Conservation (phyloP, 2,797 vertebrate genomes). For the Champsocephalus gunnari region DNA sequence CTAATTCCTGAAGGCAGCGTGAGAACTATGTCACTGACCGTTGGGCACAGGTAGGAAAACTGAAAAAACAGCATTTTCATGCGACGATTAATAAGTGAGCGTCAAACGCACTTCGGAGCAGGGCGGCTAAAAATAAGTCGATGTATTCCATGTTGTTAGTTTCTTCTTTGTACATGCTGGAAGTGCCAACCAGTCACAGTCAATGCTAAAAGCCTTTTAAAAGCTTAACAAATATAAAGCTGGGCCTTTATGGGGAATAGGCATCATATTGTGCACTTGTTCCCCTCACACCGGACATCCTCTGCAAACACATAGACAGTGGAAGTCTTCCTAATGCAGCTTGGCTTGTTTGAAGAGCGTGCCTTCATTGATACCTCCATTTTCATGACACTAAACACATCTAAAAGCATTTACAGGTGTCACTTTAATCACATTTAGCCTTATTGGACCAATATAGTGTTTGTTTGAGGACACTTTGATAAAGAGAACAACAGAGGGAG, state of each 20-base stretch:
- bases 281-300: constrained; percentile 76
- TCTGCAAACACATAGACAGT: constrained; percentile 81
- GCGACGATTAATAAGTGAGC: background rate
- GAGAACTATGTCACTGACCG: background rate
- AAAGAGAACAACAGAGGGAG: background rate
- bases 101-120: background rate
- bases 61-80: background rate
- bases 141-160: constrained; percentile 23
- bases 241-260: constrained; percentile 76
- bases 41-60: background rate
- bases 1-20: background rate
- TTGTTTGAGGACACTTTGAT: background rate
- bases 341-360: constrained; percentile 67
- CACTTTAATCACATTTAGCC: constrained; percentile 55
- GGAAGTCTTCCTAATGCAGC: constrained; percentile 71
- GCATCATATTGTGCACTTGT: constrained; percentile 65
- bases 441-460: constrained; percentile 20
- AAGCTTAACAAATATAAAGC: constrained; percentile 86
- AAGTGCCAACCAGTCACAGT: constrained; percentile 33
- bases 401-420: constrained; percentile 61
- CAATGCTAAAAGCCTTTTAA: constrained; percentile 85
- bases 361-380: constrained; percentile 56
- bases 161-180: constrained; percentile 46
- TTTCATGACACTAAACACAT: constrained; percentile 48
- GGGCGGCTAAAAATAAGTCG: constrained; percentile 4